These are phyloP conservation scores for Tetragonula carbonaria DNA, from an alignment of 2,888 invertebrate species.

Conservation along the genomic window DNA sequence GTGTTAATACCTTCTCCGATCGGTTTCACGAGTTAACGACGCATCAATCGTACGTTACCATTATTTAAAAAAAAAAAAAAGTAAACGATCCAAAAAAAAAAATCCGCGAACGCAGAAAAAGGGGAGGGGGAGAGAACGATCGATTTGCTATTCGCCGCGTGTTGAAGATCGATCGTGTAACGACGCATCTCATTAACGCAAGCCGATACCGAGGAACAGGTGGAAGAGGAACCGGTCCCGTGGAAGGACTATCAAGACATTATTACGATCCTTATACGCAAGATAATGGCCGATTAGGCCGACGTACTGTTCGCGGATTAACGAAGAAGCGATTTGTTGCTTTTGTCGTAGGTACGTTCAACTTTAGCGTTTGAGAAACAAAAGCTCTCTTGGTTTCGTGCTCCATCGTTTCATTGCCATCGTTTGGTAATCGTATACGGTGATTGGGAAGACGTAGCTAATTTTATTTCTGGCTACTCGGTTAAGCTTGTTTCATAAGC, in stretches of 20 bases:
- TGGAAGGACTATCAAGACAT: conserved; percentile 50
- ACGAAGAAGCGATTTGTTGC: conserved; percentile 40
- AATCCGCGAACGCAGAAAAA: not conserved
- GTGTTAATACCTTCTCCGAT: not conserved
- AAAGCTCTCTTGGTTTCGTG: not conserved
- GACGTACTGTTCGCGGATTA: conserved; percentile 36
- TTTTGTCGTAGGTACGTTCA: not conserved
- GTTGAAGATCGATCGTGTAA: conserved; percentile 55
- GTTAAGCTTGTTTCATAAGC: not conserved
- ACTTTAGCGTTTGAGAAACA: not conserved
- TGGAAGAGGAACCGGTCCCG: conserved; percentile 22
- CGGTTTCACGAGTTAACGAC: conserved; percentile 3
- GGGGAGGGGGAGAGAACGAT: not conserved
- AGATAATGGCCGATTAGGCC: conserved; percentile 39
- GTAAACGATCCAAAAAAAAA: not conserved
- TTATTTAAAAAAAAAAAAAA: no score
- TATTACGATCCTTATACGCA: conserved; percentile 47
- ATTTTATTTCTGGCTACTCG: not conserved
- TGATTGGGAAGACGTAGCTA: not conserved
- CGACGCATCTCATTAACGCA: conserved; percentile 54
- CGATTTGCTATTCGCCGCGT: conserved; percentile 43
- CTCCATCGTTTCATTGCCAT: not conserved
- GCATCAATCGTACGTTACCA: not conserved
- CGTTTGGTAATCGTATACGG: not conserved
- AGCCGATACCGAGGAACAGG: conserved; percentile 7